Percentiles rank a stretch among this genome's conserved stretches.
These are phyloP conservation scores for Sthenelais limicola DNA, from an alignment of 2,888 invertebrate genomes.

Conservation along the genomic window DNA sequence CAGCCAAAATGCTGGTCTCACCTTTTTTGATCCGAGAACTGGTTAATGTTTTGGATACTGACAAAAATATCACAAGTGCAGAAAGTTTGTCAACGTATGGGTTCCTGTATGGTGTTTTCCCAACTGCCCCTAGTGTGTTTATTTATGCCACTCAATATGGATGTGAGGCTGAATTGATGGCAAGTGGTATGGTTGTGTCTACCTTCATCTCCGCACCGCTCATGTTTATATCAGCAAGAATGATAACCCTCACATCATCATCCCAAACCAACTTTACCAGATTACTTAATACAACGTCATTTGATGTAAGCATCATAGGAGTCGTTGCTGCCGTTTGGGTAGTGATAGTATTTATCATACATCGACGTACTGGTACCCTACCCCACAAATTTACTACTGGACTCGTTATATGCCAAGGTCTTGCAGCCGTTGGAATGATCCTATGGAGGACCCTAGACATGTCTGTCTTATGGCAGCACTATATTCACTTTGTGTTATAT, in stretches of 20 bases:
- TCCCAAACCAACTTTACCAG: slow-evolving; percentile 82
- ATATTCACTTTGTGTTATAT: slow-evolving; percentile 82
- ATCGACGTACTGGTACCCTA: slow-evolving; percentile 83
- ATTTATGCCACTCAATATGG: slow-evolving; percentile 92
- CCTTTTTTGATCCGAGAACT: slow-evolving; percentile 91
- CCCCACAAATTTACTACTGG: slow-evolving; percentile 88
- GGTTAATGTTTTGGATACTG: slow-evolving; percentile 80
- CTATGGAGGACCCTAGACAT: slow-evolving; percentile 76
- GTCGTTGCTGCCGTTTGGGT: slow-evolving; percentile 85
- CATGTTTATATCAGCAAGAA: slow-evolving; percentile 95
- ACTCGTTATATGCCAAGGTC: slow-evolving; percentile 85
- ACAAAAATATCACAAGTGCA: slow-evolving; percentile 81
- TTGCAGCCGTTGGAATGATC: slow-evolving; percentile 79
- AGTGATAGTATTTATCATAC: slow-evolving; percentile 80
- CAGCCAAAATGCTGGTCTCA: slow-evolving; percentile 79
- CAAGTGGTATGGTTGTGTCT: slow-evolving; percentile 93
- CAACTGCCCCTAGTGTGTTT: slow-evolving; percentile 94
- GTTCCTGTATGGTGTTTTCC: slow-evolving; percentile 95
- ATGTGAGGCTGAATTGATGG: slow-evolving; percentile 89
- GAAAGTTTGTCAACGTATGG: slow-evolving; percentile 85
- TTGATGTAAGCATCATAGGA: slow-evolving; percentile 87
- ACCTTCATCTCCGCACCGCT: slow-evolving; percentile 95
- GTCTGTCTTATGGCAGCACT: slow-evolving; percentile 77
- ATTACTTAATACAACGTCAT: slow-evolving; percentile 84
- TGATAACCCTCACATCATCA: slow-evolving; percentile 82